Conservation (phyloP, 2,113 vertebrate species). For the Phyllostomus hastatus region DNA sequence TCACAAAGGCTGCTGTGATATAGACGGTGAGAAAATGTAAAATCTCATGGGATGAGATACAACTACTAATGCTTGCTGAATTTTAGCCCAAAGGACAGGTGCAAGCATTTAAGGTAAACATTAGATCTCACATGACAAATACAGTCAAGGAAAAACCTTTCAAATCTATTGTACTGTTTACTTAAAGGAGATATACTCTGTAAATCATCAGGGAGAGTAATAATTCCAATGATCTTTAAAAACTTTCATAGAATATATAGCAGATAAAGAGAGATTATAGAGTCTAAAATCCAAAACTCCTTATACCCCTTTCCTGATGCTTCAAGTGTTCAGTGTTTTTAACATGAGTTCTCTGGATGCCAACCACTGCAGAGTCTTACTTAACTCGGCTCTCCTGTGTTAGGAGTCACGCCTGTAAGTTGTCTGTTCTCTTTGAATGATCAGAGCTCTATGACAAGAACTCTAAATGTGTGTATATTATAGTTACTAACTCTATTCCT, state of each 20-base stretch:
- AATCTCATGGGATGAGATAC: not conserved
- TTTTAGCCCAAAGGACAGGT: not conserved
- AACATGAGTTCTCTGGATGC: not conserved
- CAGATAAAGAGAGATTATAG: not conserved
- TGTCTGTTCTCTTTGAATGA: not conserved
- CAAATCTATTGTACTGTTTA: not conserved
- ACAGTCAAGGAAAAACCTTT: not conserved
- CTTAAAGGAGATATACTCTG: not conserved
- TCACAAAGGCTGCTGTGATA: not conserved
- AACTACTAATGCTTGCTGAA: not conserved
- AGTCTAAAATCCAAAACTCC: not conserved
- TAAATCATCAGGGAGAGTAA: not conserved
- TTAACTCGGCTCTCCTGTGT: not conserved
- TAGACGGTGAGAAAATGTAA: not conserved
- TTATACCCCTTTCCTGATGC: not conserved
- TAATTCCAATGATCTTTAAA: not conserved
- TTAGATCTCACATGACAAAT: not conserved
- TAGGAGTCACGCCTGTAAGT: not conserved
- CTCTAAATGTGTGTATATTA: not conserved
- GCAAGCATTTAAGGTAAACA: not conserved
- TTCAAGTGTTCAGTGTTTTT: not conserved
- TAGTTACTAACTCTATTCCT: not conserved
- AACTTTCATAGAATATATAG: not conserved
- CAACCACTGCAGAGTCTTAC: not conserved
- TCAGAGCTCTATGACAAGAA: not conserved